Evolutionary conservation across 1,140 invertebrate genomes (phyloP).

Genomic region (Hylyphantes graminicola): DNA sequence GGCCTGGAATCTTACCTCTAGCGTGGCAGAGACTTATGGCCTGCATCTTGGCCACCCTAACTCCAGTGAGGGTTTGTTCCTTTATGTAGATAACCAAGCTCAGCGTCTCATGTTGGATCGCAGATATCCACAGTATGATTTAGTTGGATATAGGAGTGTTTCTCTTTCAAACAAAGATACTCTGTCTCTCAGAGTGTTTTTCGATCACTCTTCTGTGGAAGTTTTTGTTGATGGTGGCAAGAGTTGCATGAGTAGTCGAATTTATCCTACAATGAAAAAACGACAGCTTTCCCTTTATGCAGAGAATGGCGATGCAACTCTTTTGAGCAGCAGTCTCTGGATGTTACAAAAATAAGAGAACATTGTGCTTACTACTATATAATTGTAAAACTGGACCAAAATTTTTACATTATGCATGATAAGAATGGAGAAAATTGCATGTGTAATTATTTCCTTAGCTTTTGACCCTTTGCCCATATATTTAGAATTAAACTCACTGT

Average conservation of each 20-base stretch:
- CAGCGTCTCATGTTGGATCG: background rate
- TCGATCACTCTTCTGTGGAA: conserved; percentile 12
- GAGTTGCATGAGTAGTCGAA: conserved; percentile 17
- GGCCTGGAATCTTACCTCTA: background rate
- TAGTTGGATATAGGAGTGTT: conserved; percentile 4
- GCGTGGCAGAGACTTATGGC: background rate
- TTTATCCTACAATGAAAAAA: background rate
- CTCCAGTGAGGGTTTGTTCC: background rate
- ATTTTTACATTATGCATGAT: too few species aligned
- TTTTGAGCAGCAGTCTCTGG: background rate
- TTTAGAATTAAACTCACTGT: too few species aligned
- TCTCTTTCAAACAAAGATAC: background rate
- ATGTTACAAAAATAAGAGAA: too few species aligned
- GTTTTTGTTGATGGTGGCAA: background rate
- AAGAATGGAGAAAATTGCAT: too few species aligned
- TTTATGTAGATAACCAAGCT: conserved; percentile 10
- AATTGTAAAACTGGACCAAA: too few species aligned
- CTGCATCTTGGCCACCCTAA: conserved; percentile 1
- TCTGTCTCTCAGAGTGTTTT: background rate
- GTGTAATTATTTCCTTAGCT: too few species aligned
- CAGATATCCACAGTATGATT: background rate
- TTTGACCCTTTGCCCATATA: too few species aligned
- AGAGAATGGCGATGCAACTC: background rate
- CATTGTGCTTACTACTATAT: too few species aligned
- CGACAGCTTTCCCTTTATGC: background rate